Evolutionary conservation across 2,888 invertebrate species (phyloP).

Genomic region (Acholoe squamosa): DNA sequence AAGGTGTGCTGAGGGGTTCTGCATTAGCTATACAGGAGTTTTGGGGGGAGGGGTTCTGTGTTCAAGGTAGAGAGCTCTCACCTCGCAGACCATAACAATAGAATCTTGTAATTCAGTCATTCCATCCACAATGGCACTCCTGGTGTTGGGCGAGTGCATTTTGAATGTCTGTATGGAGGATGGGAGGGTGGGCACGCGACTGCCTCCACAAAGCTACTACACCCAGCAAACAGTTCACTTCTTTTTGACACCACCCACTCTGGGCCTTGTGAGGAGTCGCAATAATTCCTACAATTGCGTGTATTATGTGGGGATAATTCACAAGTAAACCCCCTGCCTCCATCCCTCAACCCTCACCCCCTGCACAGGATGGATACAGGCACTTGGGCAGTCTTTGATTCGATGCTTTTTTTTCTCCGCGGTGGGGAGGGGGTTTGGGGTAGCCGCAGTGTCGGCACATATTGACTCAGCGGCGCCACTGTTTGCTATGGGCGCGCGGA

Average conservation of each 20-base stretch:
- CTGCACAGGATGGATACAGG: conserved; percentile 13
- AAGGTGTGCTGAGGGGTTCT: not conserved
- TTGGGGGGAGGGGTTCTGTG: not conserved
- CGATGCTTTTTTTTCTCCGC: conserved; percentile 21
- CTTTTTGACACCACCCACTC: not conserved
- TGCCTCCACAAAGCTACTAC: not conserved
- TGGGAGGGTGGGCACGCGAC: not conserved
- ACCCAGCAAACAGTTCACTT: not conserved
- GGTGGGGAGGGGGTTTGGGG: not conserved
- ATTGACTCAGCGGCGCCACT: conserved; percentile 48
- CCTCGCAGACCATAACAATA: not conserved
- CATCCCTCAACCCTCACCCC: not conserved
- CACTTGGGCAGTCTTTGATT: conserved; percentile 26
- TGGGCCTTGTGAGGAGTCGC: not conserved
- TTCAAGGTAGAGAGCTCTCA: conserved; percentile 2
- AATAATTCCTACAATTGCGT: conserved; percentile 18
- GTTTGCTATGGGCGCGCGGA: conserved; percentile 5
- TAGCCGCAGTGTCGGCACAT: conserved; percentile 13
- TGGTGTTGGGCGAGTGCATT: not conserved
- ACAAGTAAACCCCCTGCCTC: conserved; percentile 14
- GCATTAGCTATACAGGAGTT: not conserved
- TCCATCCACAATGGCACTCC: not conserved
- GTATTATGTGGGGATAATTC: conserved; percentile 37
- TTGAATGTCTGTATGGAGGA: too few species aligned
- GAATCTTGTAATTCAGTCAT: conserved; percentile 20